These are phyloP conservation scores for Clistopyga incitator DNA, from an alignment of 2,888 invertebrate genomes.

Conservation along the genomic window DNA sequence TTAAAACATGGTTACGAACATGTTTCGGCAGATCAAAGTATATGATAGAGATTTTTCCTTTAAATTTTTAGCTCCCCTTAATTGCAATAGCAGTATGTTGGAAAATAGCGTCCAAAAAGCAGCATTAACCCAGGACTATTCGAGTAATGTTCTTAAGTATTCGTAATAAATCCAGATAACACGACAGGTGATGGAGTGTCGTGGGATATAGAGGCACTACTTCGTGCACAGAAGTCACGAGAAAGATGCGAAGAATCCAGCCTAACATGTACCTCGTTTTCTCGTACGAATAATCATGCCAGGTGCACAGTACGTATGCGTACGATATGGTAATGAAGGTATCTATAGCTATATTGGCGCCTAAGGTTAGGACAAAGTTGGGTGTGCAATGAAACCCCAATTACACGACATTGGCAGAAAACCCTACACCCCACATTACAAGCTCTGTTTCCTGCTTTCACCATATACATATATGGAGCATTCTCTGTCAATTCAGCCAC, in stretches of 20 bases:
- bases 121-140: slow-evolving; percentile 34
- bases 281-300: slow-evolving; percentile 41
- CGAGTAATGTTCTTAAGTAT: slow-evolving; percentile 50
- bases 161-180: slow-evolving; percentile 53
- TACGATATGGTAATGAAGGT: slow-evolving; percentile 10
- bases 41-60: background rate
- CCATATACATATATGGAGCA: too few species aligned
- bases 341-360: background rate
- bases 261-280: slow-evolving; percentile 27
- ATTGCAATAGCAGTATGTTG: too few species aligned
- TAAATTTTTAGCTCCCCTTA: too few species aligned
- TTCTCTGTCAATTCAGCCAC: too few species aligned
- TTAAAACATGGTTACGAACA: too few species aligned
- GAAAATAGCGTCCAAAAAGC: background rate
- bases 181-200: slow-evolving; percentile 32
- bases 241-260: slow-evolving; percentile 46
- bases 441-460: background rate
- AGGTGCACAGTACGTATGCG: slow-evolving; percentile 3
- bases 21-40: too few species aligned
- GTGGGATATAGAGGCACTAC: slow-evolving; percentile 3
- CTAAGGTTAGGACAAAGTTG: background rate
- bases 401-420: background rate
- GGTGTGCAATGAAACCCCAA: slow-evolving; percentile 25
- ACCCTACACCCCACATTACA: background rate
- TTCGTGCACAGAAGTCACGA: slow-evolving; percentile 41